A percentile compares a stretch with the other conserved stretches of the same genome.
Evolutionary conservation across 2,888 invertebrate genomes (phyloP).

Genomic region (Pardosa pseudoannulata): DNA sequence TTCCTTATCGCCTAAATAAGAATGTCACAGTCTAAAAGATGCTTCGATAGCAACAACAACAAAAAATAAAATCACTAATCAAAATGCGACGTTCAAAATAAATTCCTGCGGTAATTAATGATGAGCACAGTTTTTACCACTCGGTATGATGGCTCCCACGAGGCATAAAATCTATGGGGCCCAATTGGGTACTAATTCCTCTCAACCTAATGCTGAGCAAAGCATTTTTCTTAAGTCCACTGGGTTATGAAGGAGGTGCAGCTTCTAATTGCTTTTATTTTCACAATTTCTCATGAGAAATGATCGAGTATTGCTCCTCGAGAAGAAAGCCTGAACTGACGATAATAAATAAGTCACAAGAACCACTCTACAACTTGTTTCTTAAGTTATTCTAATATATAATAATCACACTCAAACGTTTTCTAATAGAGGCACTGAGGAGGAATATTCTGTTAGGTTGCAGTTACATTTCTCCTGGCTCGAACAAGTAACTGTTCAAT

Average conservation of each 20-base stretch:
- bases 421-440: neutral
- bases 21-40: slow-evolving; percentile 4
- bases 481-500: no score
- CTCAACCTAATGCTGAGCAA: neutral
- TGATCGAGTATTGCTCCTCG: slow-evolving; percentile 1
- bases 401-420: neutral
- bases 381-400: neutral
- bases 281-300: slow-evolving; percentile 20
- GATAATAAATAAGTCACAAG: slow-evolving; percentile 8
- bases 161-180: slow-evolving; percentile 3
- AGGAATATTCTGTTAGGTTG: no score
- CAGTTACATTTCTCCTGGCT: no score
- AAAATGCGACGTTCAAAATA: slow-evolving; percentile 25
- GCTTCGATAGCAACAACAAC: neutral
- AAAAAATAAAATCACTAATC: slow-evolving; percentile 13
- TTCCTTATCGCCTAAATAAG: slow-evolving; percentile 22
- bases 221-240: slow-evolving; percentile 17
- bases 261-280: slow-evolving; percentile 14
- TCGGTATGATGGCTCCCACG: slow-evolving; percentile 9
- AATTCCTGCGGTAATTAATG: slow-evolving; percentile 18
- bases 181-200: slow-evolving; percentile 23
- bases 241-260: slow-evolving; percentile 3
- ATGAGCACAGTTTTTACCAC: slow-evolving; percentile 27
- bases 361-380: neutral
- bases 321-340: neutral